Conservation (phyloP, 1,140 invertebrate genomes). For the Lepidurus couesii region DNA sequence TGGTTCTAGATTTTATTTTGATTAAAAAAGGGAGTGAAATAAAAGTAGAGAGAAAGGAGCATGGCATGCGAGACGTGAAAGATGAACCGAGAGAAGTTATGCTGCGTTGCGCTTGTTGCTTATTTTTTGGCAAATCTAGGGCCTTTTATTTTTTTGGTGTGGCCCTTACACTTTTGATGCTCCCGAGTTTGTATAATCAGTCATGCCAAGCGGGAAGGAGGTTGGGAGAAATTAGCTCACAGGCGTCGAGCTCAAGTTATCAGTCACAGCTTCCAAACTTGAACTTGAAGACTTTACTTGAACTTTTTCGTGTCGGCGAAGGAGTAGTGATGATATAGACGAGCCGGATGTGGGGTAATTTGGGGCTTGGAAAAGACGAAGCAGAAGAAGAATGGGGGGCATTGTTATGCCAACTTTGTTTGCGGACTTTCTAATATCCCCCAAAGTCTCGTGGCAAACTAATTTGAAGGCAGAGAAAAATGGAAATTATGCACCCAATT, state of each 20-base stretch:
- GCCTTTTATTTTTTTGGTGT: not conserved
- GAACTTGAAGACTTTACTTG: not conserved
- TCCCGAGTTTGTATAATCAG: constrained; percentile 4
- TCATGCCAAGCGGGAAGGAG: constrained; percentile 6
- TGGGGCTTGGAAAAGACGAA: not conserved
- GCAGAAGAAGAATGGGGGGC: not conserved
- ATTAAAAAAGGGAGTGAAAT: not conserved
- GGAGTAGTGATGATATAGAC: constrained; percentile 11
- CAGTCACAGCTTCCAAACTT: constrained; percentile 17
- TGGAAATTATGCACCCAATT: not conserved
- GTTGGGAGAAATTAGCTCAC: constrained; percentile 14
- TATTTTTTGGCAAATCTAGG: not conserved
- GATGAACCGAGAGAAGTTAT: not conserved
- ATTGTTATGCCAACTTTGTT: not conserved
- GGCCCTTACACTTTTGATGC: not conserved
- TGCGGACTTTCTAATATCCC: not conserved
- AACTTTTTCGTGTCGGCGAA: not conserved
- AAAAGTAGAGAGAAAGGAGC: not conserved
- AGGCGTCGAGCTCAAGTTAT: constrained; percentile 21
- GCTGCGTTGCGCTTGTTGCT: constrained; percentile 2
- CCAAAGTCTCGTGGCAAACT: not conserved
- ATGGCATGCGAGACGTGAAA: constrained; percentile 6
- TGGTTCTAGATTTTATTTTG: not conserved
- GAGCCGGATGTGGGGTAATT: constrained; percentile 8
- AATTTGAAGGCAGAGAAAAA: not conserved